Evolutionary conservation across 1,140 invertebrate genomes (phyloP).

Genomic region (Lepidotrigona ventralis): DNA sequence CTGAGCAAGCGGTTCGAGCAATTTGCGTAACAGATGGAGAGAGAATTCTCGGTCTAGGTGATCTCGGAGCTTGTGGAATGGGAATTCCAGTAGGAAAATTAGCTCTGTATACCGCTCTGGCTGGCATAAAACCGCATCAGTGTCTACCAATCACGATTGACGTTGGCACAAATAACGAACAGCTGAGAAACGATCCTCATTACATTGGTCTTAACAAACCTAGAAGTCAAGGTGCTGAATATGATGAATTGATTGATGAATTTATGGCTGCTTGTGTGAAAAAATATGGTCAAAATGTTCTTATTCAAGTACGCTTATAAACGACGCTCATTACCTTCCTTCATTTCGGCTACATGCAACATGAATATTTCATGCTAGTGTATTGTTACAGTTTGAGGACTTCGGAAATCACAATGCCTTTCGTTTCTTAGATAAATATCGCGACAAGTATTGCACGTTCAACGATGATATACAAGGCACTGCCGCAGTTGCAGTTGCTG

Average conservation of each 20-base stretch:
- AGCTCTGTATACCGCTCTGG: conserved; percentile 94
- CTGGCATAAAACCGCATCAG: conserved; percentile 95
- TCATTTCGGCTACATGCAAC: neutral
- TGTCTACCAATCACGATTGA: conserved; percentile 96
- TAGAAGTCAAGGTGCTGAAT: conserved; percentile 91
- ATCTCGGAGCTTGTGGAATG: conserved; percentile 97
- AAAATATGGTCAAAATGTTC: conserved; percentile 93
- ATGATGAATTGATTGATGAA: conserved; percentile 98
- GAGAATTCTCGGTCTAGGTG: conserved; percentile 95
- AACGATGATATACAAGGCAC: conserved; percentile 99
- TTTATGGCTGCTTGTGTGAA: conserved; percentile 98
- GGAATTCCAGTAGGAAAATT: conserved; percentile 98
- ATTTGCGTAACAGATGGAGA: conserved; percentile 98
- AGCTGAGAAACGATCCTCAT: conserved; percentile 94
- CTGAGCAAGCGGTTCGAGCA: conserved; percentile 94
- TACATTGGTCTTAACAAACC: conserved; percentile 96
- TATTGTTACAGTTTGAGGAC: conserved; percentile 91
- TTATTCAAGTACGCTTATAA: conserved; percentile 85
- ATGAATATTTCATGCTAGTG: neutral
- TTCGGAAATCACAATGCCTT: conserved; percentile 97
- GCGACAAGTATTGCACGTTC: conserved; percentile 94
- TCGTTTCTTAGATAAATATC: conserved; percentile 93
- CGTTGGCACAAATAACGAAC: conserved; percentile 95
- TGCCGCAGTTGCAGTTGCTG: conserved; percentile 94
- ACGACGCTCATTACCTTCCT: neutral